Conservation (phyloP, 2,888 invertebrate species). For the Ecdyonurus torrentis region DNA sequence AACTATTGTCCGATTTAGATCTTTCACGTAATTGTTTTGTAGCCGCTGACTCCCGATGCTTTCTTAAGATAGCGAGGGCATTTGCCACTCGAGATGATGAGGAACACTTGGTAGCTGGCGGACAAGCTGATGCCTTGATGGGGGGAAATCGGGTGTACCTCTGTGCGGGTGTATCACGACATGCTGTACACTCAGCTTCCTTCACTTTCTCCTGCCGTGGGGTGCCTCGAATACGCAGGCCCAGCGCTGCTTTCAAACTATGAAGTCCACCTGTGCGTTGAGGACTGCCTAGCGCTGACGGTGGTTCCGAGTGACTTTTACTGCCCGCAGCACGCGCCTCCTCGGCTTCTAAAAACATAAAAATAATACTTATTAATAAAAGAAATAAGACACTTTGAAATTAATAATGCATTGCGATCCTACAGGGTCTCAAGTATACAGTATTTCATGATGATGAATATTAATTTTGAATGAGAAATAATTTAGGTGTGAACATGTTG, state of each 20-base stretch:
- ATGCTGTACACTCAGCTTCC: conserved; percentile 18
- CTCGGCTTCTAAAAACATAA: background rate
- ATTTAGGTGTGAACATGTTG: too few species aligned
- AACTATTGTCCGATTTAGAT: conserved; percentile 19
- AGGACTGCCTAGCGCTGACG: conserved; percentile 9
- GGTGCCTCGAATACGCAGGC: conserved; percentile 12
- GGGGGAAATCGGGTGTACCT: conserved; percentile 16
- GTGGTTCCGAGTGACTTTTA: conserved; percentile 10
- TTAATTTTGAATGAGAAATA: too few species aligned
- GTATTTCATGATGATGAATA: too few species aligned
- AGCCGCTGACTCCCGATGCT: background rate
- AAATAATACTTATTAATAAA: too few species aligned
- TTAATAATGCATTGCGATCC: too few species aligned
- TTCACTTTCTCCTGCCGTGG: conserved; percentile 27
- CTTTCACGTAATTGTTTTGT: conserved; percentile 7
- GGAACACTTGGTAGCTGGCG: background rate
- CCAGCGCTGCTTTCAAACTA: background rate
- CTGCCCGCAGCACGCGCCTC: background rate
- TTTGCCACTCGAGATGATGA: conserved; percentile 2
- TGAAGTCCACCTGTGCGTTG: conserved; percentile 7
- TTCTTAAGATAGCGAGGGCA: background rate
- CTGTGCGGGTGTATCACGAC: conserved; percentile 15
- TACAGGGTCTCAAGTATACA: too few species aligned
- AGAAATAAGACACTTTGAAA: too few species aligned
- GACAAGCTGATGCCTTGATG: conserved; percentile 14